Evolutionary conservation across 2,797 vertebrate genomes (phyloP).

Genomic region (Arnoldichthys spilopterus): DNA sequence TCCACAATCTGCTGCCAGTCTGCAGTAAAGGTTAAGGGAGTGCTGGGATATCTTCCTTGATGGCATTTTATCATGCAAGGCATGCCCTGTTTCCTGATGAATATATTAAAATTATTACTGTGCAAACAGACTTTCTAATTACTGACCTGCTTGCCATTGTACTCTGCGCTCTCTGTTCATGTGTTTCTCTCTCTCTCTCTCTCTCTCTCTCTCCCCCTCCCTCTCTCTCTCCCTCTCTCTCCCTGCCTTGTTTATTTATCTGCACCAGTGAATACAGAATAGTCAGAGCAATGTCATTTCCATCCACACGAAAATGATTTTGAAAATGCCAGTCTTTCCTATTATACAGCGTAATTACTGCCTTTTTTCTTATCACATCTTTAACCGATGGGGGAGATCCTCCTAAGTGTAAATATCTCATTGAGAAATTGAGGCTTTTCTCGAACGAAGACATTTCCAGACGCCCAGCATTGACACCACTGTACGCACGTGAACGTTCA

Average conservation of each 20-base stretch:
- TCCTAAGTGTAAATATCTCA: constrained; percentile 77
- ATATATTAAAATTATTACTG: constrained; percentile 92
- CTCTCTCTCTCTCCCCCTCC: constrained; percentile 44
- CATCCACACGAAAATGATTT: constrained; percentile 86
- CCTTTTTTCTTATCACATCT: constrained; percentile 82
- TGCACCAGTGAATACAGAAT: constrained; percentile 87
- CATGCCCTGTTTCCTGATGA: constrained; percentile 86
- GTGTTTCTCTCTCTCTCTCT: constrained; percentile 57
- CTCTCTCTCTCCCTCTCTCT: constrained; percentile 48
- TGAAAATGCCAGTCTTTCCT: constrained; percentile 86
- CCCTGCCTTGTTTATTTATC: constrained; percentile 87
- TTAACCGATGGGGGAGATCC: constrained; percentile 75
- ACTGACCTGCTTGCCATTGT: constrained; percentile 90
- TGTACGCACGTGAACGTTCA: background rate
- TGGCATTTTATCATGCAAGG: constrained; percentile 86
- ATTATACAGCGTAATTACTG: constrained; percentile 86
- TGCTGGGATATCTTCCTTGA: constrained; percentile 84
- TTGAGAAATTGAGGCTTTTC: constrained; percentile 43
- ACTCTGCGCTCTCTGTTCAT: constrained; percentile 82
- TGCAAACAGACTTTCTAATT: constrained; percentile 92
- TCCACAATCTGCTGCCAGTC: constrained; percentile 74
- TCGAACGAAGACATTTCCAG: constrained; percentile 54
- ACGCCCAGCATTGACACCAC: background rate
- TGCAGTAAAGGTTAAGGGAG: constrained; percentile 81
- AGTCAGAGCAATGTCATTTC: constrained; percentile 86